Conservation (phyloP, 2,113 vertebrate genomes). For the Canis aureus region DNA sequence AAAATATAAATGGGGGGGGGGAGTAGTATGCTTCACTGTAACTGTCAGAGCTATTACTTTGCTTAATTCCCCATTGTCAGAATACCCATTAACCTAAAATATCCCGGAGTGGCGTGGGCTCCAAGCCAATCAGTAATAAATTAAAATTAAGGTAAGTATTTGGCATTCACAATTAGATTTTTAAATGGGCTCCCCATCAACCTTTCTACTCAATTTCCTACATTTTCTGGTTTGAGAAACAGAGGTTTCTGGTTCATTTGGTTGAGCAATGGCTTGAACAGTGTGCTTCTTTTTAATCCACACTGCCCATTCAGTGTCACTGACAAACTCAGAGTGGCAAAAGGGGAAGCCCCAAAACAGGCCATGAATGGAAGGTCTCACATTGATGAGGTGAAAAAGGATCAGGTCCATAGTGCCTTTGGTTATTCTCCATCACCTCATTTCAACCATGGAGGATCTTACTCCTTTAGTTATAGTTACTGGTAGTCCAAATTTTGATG, state of each 20-base stretch:
- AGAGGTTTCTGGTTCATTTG: too few species aligned
- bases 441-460: not conserved
- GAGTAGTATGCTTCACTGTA: not conserved
- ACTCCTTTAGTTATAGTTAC: not conserved
- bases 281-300: not conserved
- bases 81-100: not conserved
- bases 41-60: not conserved
- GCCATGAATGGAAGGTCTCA: not conserved
- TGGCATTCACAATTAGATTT: not conserved
- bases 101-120: not conserved
- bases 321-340: not conserved
- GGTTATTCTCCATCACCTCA: not conserved
- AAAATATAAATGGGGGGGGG: not conserved
- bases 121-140: not conserved
- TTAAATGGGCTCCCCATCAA: not conserved
- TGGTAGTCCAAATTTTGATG: not conserved
- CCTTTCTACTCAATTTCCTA: not conserved
- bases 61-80: not conserved
- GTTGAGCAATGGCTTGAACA: not conserved
- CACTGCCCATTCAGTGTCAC: not conserved
- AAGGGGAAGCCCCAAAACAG: not conserved
- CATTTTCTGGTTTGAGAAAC: not conserved
- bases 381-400: not conserved
- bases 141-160: not conserved
- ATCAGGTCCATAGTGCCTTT: not conserved